phyloP scores from a whole-genome alignment of 2,113 vertebrate species.

The Raja brachyura region DNA sequence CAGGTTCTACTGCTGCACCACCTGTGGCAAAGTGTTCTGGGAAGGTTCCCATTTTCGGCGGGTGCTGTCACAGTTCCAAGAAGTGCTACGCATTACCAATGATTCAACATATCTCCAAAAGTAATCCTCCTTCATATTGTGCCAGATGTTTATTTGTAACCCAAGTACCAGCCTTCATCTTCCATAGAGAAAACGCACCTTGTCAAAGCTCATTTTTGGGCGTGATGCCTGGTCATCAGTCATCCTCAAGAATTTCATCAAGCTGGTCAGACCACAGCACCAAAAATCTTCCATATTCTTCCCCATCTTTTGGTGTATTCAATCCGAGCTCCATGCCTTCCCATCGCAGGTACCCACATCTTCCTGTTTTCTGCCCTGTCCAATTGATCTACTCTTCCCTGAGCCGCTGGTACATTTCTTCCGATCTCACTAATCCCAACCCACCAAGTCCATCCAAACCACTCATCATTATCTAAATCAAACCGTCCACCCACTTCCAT shows the following conservation, averaged over 20 bases:
- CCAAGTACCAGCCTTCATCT: not conserved
- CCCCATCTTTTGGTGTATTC: no score
- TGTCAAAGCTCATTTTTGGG: not conserved
- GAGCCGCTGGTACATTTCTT: no score
- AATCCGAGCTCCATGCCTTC: not conserved
- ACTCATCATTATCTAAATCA: not conserved
- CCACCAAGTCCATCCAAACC: not conserved
- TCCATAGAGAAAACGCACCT: not conserved
- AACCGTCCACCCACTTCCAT: not conserved
- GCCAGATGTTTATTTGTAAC: not conserved
- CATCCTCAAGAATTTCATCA: not conserved
- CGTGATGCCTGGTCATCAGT: no score
- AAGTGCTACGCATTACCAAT: constrained; percentile 51
- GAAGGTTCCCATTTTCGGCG: constrained; percentile 74
- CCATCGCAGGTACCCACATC: not conserved
- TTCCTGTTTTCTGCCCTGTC: not conserved
- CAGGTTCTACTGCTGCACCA: constrained; percentile 61
- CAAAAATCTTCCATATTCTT: not conserved
- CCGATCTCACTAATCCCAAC: no score
- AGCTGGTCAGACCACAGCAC: no score
- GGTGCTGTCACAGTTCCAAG: constrained; percentile 59
- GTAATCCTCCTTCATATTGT: not conserved
- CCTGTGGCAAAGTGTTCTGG: constrained; percentile 83
- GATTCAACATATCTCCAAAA: not conserved
- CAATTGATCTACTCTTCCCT: no score